Conservation (phyloP, 2,888 invertebrate species). For the Dastarcus helophoroides region DNA sequence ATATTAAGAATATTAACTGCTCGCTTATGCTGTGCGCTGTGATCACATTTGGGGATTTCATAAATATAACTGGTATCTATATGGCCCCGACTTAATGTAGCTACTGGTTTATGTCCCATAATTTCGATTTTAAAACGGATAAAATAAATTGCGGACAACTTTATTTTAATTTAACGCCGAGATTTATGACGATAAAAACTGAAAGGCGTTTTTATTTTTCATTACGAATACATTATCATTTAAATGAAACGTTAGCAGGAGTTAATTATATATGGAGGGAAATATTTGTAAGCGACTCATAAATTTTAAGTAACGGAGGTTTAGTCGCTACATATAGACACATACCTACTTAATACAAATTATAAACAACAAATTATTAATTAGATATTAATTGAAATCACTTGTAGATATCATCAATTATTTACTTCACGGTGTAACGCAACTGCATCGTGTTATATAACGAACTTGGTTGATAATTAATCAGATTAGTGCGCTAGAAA, state of each 20-base stretch:
- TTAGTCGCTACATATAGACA: too few species aligned
- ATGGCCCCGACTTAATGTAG: conserved; percentile 22
- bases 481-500: too few species aligned
- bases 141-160: conserved; percentile 30
- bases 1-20: conserved; percentile 31
- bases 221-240: conserved; percentile 13
- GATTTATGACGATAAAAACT: conserved; percentile 7
- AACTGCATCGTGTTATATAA: too few species aligned
- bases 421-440: too few species aligned
- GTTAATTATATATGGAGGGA: conserved; percentile 11
- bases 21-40: conserved; percentile 29
- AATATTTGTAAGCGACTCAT: conserved; percentile 11
- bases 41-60: conserved; percentile 29
- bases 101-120: conserved; percentile 31
- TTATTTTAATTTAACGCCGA: conserved; percentile 26
- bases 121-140: conserved; percentile 32
- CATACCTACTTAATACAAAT: too few species aligned
- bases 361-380: too few species aligned
- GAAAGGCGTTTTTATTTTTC: conserved; percentile 18
- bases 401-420: too few species aligned
- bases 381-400: too few species aligned
- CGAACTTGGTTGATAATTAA: too few species aligned
- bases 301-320: too few species aligned
- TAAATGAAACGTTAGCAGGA: conserved; percentile 10
- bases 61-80: conserved; percentile 26